Base-by-base conservation (phyloP, 1,140 invertebrate species). In the Caenorhabditis inopinata region DNA sequence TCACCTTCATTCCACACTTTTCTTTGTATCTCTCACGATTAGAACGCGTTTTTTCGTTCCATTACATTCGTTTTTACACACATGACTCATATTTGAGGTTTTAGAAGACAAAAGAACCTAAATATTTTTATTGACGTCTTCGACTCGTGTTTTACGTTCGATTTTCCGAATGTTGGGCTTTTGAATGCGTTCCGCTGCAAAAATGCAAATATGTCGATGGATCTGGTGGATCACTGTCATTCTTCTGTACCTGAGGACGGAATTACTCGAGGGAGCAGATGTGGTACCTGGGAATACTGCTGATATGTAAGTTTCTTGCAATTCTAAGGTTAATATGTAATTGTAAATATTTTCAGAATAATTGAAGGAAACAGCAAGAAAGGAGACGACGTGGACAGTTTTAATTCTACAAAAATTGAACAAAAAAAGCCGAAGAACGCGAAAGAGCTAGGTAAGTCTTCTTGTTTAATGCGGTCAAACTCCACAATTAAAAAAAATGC, bases 141-240 rank as follows among this genome's bases (percentile, higher is more conserved):
- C n/a, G 21, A 68, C 4, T 38, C 23, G 1, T 9, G 14, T 38
- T 68, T 18, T 48, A 27, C 18, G 4, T 7, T 27, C 21, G 18
- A 11, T 48, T 76, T 11, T 38, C 48, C 35, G 45, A 75, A 75
- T 47, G 73, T 47, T 75, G 73, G 21, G 16, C 46, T 75, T 75
- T 75, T 75, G 6, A 47, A 75, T 47, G 46, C 9, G 14, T 12
- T 1, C 23, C 23, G 6, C 32, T 51, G 48, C 5, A 48, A 75
- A 74, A 75, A 68, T 68, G 58, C 58, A 18, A 38, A 68, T 68
- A 68, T 38, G 38, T 68, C 76, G 76, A 45, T 78, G 76, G 76
- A 51, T 78, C 35, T 78, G 76, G 76, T 78, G 76, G 76, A 42
- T 53, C 32, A 78, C 76, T 23, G 35, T 78, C 18, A 78, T 78